A percentile compares a stretch with the other conserved stretches of the same genome.
Conservation (phyloP, 2,888 invertebrate genomes). For the Synergus gifuensis region DNA sequence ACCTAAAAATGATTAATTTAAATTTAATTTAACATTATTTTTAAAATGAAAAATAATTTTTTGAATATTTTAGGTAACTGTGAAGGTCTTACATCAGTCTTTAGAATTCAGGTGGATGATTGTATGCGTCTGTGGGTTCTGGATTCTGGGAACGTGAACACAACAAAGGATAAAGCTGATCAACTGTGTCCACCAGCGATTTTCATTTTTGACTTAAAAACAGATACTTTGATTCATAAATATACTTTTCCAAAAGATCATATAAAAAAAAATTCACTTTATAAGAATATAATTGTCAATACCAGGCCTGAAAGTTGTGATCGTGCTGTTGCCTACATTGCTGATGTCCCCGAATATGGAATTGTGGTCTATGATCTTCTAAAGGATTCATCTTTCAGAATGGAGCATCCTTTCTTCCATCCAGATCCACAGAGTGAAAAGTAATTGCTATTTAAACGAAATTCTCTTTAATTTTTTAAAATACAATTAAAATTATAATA, state of each 20-base stretch:
- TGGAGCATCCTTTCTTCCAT: conserved; percentile 85
- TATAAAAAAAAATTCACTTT: conserved; percentile 84
- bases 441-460: not conserved
- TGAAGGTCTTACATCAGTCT: conserved; percentile 86
- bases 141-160: conserved; percentile 87
- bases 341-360: conserved; percentile 86
- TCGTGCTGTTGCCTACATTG: conserved; percentile 83
- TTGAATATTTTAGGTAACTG: conserved; percentile 79
- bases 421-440: conserved; percentile 86
- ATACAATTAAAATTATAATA: too few species aligned
- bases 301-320: conserved; percentile 81
- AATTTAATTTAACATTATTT: conserved; percentile 14
- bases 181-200: conserved; percentile 88
- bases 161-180: conserved; percentile 80
- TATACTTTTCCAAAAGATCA: conserved; percentile 84
- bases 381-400: conserved; percentile 82
- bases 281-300: conserved; percentile 84
- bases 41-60: conserved; percentile 27
- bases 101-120: conserved; percentile 85
- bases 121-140: conserved; percentile 90
- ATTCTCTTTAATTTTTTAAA: too few species aligned
- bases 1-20: not conserved
- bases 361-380: conserved; percentile 82
- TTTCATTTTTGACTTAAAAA: conserved; percentile 85
- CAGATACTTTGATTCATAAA: conserved; percentile 82